These are phyloP conservation scores for Rhorus exstirpatorius DNA, from an alignment of 2,888 invertebrate species.

Conservation along the genomic window DNA sequence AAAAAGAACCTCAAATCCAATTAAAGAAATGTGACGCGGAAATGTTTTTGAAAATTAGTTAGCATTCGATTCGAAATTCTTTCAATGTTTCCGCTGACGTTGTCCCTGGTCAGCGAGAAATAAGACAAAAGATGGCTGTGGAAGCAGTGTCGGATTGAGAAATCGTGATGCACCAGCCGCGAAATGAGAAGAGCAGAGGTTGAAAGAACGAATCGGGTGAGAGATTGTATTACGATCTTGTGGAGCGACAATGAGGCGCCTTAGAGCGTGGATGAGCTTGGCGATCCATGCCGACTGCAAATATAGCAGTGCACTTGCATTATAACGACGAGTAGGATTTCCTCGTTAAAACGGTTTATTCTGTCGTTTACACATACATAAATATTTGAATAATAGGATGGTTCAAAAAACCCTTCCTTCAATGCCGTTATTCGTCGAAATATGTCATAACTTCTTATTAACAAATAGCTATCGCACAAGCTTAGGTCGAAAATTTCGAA, in stretches of 20 bases:
- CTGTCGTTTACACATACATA: not conserved
- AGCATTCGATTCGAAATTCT: not conserved
- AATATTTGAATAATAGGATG: too few relatives aligned
- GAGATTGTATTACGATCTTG: conserved; percentile 48
- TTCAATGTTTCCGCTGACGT: not conserved
- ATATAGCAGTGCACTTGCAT: conserved; percentile 21
- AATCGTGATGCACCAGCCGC: conserved; percentile 36
- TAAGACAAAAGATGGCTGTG: conserved; percentile 16
- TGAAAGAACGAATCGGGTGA: conserved; percentile 29
- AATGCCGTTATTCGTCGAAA: too few relatives aligned
- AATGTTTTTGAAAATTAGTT: not conserved
- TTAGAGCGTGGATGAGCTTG: conserved; percentile 24
- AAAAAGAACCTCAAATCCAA: too few relatives aligned
- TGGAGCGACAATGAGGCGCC: conserved; percentile 61
- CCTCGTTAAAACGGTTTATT: not conserved
- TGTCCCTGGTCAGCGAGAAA: conserved; percentile 10
- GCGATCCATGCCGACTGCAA: conserved; percentile 35
- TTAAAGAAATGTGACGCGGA: not conserved
- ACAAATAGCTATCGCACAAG: too few relatives aligned
- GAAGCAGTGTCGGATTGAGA: conserved; percentile 15
- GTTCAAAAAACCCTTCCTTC: too few relatives aligned
- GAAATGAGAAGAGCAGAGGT: conserved; percentile 10
- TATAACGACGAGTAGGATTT: conserved; percentile 26
- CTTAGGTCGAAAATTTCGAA: too few relatives aligned
- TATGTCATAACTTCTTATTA: too few relatives aligned